Evolutionary conservation across 2,113 vertebrate genomes (phyloP).

Genomic region (Pongo pygmaeus): DNA sequence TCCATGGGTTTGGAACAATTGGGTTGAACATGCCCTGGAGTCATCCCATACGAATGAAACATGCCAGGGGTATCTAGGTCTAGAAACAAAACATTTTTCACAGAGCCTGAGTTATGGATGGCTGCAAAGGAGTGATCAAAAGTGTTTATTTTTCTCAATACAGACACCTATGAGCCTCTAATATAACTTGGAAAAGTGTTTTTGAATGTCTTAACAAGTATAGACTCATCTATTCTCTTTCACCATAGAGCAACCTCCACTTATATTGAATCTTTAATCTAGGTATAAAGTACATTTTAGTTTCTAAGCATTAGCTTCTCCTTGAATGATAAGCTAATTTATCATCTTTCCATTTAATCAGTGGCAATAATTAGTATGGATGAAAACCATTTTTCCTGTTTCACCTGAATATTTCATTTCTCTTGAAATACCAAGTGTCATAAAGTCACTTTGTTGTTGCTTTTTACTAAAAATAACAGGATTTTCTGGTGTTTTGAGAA

Average conservation of each 20-base stretch:
- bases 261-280: conserved; percentile 26
- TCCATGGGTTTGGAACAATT: neutral
- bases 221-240: neutral
- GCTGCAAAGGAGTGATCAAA: neutral
- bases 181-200: neutral
- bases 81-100: neutral
- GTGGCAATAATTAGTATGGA: neutral
- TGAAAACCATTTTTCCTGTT: conserved; percentile 38
- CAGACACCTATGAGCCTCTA: neutral
- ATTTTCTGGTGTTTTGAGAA: neutral
- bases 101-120: neutral
- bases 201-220: neutral
- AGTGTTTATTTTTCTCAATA: neutral
- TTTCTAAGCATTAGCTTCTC: conserved; percentile 10
- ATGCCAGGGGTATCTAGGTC: neutral
- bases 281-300: conserved; percentile 31
- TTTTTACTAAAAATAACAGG: conserved; percentile 25
- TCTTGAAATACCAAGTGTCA: conserved; percentile 36
- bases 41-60: neutral
- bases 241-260: neutral
- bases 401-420: conserved; percentile 31
- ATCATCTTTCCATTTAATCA: conserved; percentile 46
- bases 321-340: conserved; percentile 1
- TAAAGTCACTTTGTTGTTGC: neutral
- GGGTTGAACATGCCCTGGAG: neutral